These are phyloP conservation scores for Marisa cornuarietis DNA, from an alignment of 1,140 invertebrate species.

Conservation along the genomic window DNA sequence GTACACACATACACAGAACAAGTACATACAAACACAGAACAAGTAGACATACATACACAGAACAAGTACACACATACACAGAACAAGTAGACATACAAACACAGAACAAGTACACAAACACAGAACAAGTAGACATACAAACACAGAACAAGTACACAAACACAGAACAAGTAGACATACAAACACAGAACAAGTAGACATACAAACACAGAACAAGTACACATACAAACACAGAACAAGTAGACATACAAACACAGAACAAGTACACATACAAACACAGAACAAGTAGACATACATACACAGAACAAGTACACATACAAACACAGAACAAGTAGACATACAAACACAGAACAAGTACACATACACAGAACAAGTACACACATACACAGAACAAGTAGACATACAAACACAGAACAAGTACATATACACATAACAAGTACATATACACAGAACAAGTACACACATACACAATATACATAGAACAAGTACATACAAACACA, in stretches of 20 bases:
- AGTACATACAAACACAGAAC: too few relatives aligned
- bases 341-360: background rate
- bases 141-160: too few relatives aligned
- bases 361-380: too few relatives aligned
- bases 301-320: background rate
- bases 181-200: too few relatives aligned
- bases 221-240: too few relatives aligned
- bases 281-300: background rate
- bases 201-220: too few relatives aligned
- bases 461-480: background rate
- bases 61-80: background rate
- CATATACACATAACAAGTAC: background rate
- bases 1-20: too few relatives aligned
- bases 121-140: too few relatives aligned
- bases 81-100: too few relatives aligned
- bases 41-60: slow-evolving; percentile 7
- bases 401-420: background rate
- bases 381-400: background rate
- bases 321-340: background rate
- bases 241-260: too few relatives aligned
- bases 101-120: too few relatives aligned
- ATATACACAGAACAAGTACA: background rate
- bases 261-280: background rate
- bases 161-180: too few relatives aligned
- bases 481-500: background rate